Percentiles rank a stretch among this genome's conserved stretches.
phyloP scores from a whole-genome alignment of 1,140 invertebrate species.

The Galleria mellonella region DNA sequence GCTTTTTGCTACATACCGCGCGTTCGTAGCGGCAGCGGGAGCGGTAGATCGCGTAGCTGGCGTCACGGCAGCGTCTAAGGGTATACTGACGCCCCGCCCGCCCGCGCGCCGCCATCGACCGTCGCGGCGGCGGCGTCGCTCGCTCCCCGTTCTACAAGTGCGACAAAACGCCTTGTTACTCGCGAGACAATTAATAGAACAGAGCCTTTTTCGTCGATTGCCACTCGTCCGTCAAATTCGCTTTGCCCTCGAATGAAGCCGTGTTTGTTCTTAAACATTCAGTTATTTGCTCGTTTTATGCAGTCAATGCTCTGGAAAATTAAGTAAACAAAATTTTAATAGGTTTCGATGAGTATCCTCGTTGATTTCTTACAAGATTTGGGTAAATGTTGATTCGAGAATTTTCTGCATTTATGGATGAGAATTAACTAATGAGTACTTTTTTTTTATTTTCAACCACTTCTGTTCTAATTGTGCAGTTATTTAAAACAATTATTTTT shows the following conservation, averaged over 20 bases:
- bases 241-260: not conserved
- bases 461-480: no score
- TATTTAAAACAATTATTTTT: no score
- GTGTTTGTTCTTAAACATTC: not conserved
- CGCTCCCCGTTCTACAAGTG: slow-evolving; percentile 12
- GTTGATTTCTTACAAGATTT: no score
- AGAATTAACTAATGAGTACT: no score
- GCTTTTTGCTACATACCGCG: slow-evolving; percentile 37
- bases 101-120: slow-evolving; percentile 25
- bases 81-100: slow-evolving; percentile 3
- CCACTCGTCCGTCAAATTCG: not conserved
- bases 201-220: slow-evolving; percentile 23
- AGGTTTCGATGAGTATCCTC: no score
- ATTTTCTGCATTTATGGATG: no score
- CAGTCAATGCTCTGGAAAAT: slow-evolving; percentile 1
- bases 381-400: no score
- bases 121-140: slow-evolving; percentile 14
- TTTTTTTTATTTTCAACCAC: no score
- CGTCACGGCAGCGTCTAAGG: not conserved
- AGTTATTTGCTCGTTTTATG: slow-evolving; percentile 1
- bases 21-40: not conserved
- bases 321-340: no score
- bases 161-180: slow-evolving; percentile 31
- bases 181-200: slow-evolving; percentile 28
- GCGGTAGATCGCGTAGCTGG: slow-evolving; percentile 2